Conservation (phyloP, 2,888 invertebrate genomes). For the Megaustenia siamemsis region DNA sequence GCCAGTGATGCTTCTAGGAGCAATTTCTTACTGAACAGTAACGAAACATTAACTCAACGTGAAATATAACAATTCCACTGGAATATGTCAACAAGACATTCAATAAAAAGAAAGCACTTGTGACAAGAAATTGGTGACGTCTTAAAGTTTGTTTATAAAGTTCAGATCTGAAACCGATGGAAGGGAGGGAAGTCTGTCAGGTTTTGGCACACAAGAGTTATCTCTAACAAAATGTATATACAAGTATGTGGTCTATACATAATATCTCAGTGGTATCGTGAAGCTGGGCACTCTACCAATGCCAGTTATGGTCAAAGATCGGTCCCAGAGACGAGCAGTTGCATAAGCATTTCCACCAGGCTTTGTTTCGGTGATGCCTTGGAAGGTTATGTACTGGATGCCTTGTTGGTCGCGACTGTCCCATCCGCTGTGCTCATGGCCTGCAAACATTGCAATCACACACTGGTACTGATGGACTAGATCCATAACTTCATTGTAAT, state of each 20-base stretch:
- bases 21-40: no score
- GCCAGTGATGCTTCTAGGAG: no score
- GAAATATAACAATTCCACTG: no score
- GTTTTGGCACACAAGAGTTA: not conserved
- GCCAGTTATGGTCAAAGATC: constrained; percentile 69
- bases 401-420: constrained; percentile 73
- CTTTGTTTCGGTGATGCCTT: constrained; percentile 77
- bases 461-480: constrained; percentile 71
- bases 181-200: not conserved
- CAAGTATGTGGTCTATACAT: not conserved
- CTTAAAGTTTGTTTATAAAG: no score
- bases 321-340: constrained; percentile 69
- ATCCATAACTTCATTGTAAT: constrained; percentile 74
- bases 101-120: no score
- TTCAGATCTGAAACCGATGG: no score
- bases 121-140: no score
- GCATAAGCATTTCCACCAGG: constrained; percentile 69
- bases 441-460: constrained; percentile 77
- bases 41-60: no score
- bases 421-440: constrained; percentile 79
- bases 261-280: constrained; percentile 58
- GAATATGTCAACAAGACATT: no score
- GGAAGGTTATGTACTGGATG: constrained; percentile 77
- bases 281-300: constrained; percentile 62
- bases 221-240: not conserved